These are phyloP conservation scores for Chitala chitala DNA, from an alignment of 2,113 vertebrate species.

Conservation along the genomic window DNA sequence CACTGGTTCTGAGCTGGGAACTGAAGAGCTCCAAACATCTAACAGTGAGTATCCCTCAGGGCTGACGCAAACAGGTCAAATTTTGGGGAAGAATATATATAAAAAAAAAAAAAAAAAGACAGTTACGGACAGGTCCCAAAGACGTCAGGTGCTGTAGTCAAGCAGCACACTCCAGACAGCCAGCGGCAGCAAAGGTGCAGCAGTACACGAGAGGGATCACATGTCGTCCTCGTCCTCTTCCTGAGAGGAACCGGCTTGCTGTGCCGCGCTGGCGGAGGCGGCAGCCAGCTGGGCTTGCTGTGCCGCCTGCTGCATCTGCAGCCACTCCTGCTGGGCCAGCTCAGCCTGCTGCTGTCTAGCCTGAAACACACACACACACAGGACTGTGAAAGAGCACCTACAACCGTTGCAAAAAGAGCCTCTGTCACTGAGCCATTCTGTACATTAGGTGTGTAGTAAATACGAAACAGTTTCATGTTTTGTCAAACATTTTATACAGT, in stretches of 20 bases:
- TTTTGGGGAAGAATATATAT: background rate
- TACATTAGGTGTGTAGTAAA: too few relatives aligned
- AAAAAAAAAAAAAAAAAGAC: background rate
- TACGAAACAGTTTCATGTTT: too few relatives aligned
- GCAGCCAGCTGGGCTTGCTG: slow-evolving; percentile 94
- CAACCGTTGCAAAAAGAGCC: background rate
- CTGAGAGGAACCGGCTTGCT: slow-evolving; percentile 92
- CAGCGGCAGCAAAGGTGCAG: slow-evolving; percentile 36
- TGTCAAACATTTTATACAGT: too few relatives aligned
- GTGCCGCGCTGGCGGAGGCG: slow-evolving; percentile 84
- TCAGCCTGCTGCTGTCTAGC: slow-evolving; percentile 98
- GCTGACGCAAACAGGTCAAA: slow-evolving; percentile 59
- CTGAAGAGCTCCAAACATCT: background rate
- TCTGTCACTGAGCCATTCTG: background rate
- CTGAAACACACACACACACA: slow-evolving; percentile 50
- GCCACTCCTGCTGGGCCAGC: slow-evolving; percentile 94
- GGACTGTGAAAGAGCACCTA: background rate
- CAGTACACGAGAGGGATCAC: slow-evolving; percentile 67
- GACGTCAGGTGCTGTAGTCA: slow-evolving; percentile 68
- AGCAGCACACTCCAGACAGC: slow-evolving; percentile 56
- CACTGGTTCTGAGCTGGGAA: background rate
- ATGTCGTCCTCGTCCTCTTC: slow-evolving; percentile 98
- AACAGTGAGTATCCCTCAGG: slow-evolving; percentile 66
- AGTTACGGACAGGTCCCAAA: slow-evolving; percentile 61
- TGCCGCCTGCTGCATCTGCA: slow-evolving; percentile 98